Evolutionary conservation across 2,113 vertebrate species (phyloP), one percentile per base, ranked within the genome.

Genomic region (Rafetus swinhoei): DNA sequence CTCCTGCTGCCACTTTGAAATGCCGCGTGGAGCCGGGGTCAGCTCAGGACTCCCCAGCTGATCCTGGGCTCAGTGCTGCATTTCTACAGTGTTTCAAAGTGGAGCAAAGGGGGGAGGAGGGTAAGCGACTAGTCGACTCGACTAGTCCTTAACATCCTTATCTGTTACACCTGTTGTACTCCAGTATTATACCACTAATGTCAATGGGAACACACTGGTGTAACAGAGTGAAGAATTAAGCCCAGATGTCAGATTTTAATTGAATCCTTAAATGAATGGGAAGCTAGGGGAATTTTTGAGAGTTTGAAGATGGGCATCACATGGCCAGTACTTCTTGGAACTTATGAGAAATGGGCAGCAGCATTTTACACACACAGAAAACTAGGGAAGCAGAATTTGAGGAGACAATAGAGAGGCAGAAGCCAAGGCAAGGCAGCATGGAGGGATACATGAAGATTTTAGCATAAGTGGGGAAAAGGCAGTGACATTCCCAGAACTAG

Each of bases 211-310:
- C 11, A 76, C 2, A 6, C 39, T 50, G 12, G 22, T 50, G 10
- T 77, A 50, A 27, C 39, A 25, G 74, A 50, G 13, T 77, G 74
- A 21, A 77, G 39, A 50, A 77, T 77, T 21, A 77, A 35, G 39
- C 24, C 12, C 24, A 77, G 9, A 22, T 7, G 72, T 76, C 35
- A 76, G 74, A 50, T 35, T 72, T 35, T 72, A 35, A 10, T 21
- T 5, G 16, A 72, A 35, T 77, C 21, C 74, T 50, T 24, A 77
- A 77, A 77, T 50, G 74, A 50, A 50, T 50, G 13, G 74, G 22
- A 77, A 77, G 3, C 5, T 0, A 1, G 32, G 0, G 0, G 57
- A 53, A 54, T 5, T 1, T 53, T 14, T 1, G 21, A 32, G 0
- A 0, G 55, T 6, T 27, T 27, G 29, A 5, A 45, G n/a, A 39